A percentile compares a stretch with the other conserved stretches of the same genome.
These are phyloP conservation scores for Urocynchramus pylzowi DNA, from an alignment of 2,113 vertebrate species.

Conservation along the genomic window DNA sequence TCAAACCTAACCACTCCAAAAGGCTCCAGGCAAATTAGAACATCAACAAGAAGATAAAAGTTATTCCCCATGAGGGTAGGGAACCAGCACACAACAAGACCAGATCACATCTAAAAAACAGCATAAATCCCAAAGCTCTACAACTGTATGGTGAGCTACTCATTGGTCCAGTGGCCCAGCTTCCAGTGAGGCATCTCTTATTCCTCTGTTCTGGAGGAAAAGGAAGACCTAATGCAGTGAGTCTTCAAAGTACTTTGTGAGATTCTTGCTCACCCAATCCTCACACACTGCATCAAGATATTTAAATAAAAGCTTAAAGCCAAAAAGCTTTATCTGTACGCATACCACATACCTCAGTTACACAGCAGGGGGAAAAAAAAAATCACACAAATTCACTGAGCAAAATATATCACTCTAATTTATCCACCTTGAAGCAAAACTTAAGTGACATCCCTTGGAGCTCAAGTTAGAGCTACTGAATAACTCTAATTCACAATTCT, in stretches of 20 bases:
- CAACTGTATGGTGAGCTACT: neutral
- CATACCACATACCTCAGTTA: neutral
- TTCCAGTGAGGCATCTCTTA: neutral
- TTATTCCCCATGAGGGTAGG: neutral
- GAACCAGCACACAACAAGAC: neutral
- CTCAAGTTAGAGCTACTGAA: neutral
- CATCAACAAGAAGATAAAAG: neutral
- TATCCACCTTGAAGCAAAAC: neutral
- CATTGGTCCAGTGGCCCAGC: neutral
- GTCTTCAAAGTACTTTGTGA: neutral
- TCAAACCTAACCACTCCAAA: conserved; percentile 4
- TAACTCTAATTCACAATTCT: neutral
- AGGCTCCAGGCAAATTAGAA: neutral
- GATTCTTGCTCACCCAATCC: neutral
- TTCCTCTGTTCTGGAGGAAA: neutral
- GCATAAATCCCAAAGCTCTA: neutral
- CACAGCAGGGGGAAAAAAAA: neutral
- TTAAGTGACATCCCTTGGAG: neutral
- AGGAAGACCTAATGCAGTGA: neutral
- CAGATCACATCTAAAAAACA: neutral
- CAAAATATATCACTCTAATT: neutral
- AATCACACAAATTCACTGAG: neutral
- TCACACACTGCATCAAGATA: neutral
- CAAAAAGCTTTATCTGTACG: neutral
- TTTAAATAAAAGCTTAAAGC: neutral